Evolutionary conservation across 1,140 invertebrate species (phyloP).

Genomic region (Drosophila obscura): DNA sequence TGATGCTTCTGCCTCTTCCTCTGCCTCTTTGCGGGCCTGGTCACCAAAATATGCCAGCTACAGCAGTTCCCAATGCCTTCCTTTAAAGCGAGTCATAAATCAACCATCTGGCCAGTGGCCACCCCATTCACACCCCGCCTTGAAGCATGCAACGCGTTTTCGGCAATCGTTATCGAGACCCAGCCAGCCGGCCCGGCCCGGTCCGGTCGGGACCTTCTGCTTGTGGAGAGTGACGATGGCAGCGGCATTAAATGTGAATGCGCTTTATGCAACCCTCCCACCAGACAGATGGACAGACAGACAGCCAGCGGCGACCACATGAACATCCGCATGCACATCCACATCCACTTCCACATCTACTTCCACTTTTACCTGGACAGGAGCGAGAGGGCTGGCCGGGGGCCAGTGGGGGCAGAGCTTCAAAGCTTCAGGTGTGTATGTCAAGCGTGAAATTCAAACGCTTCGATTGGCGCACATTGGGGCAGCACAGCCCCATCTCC

Average conservation of each 20-base stretch:
- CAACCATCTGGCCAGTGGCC: conserved; percentile 26
- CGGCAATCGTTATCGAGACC: conserved; percentile 7
- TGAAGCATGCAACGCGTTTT: conserved; percentile 57
- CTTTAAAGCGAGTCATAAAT: conserved; percentile 42
- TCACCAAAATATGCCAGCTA: conserved; percentile 15
- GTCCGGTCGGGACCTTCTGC: too few relatives aligned
- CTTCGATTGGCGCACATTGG: conserved; percentile 36
- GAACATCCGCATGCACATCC: conserved; percentile 4
- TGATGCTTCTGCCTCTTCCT: conserved; percentile 14
- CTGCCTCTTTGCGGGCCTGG: neutral
- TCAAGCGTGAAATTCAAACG: conserved; percentile 62
- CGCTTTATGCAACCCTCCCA: conserved; percentile 48
- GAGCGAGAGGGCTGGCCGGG: neutral
- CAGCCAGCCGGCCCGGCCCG: conserved; percentile 7
- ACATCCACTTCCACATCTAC: neutral
- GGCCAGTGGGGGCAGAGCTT: neutral
- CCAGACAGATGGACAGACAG: conserved; percentile 19
- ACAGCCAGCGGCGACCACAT: conserved; percentile 21
- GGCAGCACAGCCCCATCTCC: neutral
- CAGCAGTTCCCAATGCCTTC: conserved; percentile 1
- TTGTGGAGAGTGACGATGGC: conserved; percentile 3
- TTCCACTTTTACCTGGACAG: neutral
- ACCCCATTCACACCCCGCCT: conserved; percentile 1
- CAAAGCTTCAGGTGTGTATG: conserved; percentile 3
- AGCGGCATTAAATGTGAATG: conserved; percentile 67